These are phyloP conservation scores for Andricus curvator DNA, from an alignment of 2,888 invertebrate genomes.

Conservation along the genomic window DNA sequence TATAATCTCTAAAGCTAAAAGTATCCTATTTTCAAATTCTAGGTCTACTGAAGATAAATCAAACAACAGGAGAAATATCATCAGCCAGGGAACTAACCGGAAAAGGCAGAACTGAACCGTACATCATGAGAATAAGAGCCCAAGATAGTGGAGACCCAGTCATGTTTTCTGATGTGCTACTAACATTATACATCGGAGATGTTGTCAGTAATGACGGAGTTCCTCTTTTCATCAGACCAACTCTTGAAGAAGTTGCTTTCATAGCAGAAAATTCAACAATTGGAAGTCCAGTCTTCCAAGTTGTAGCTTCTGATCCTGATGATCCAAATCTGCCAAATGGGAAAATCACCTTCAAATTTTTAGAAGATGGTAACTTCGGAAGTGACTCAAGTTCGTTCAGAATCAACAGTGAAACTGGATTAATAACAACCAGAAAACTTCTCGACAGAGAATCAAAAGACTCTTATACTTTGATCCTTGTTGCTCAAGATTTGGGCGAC, in stretches of 20 bases:
- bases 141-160: constrained; percentile 84
- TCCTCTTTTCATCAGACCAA: constrained; percentile 86
- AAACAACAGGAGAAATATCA: constrained; percentile 84
- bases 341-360: constrained; percentile 85
- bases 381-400: constrained; percentile 73
- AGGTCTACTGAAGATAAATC: constrained; percentile 85
- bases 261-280: constrained; percentile 88
- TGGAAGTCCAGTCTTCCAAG: constrained; percentile 87
- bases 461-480: constrained; percentile 87
- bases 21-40: constrained; percentile 45
- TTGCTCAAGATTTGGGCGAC: constrained; percentile 88
- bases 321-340: constrained; percentile 88
- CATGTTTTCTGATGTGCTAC: constrained; percentile 82
- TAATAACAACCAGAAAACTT: constrained; percentile 84
- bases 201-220: constrained; percentile 90
- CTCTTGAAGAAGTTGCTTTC: constrained; percentile 84
- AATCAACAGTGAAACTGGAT: constrained; percentile 81
- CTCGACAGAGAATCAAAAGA: constrained; percentile 88
- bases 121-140: constrained; percentile 84
- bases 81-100: constrained; percentile 85
- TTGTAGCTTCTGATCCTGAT: constrained; percentile 88
- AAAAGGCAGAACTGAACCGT: constrained; percentile 87
- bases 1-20: too few species aligned
- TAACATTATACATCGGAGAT: constrained; percentile 87
- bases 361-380: constrained; percentile 82